Base-by-base conservation (phyloP, 2,797 vertebrate species). In the Geotrypetes seraphini region DNA sequence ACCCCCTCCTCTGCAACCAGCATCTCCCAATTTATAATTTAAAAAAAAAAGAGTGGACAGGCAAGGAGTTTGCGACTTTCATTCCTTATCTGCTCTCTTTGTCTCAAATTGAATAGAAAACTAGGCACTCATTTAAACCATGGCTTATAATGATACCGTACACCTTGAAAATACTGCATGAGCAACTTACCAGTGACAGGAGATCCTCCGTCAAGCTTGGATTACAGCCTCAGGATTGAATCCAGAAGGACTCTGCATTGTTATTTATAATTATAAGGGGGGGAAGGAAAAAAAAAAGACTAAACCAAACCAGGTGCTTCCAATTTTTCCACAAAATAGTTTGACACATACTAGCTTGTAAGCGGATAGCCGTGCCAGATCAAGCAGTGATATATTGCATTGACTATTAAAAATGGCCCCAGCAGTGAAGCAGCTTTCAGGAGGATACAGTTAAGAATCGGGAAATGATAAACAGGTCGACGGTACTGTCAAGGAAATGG, bases 271-370 rank as follows among this genome's bases (percentile, higher is more conserved):
- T 56, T 61, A 36, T 50, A 59, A 5, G 53, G 37, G 60, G 7
- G 56, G 50, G n/a, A n/a, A 0, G 4, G 61, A 47, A 53, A 64
- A n/a, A 0, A 4, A 61, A 47, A 53, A 64, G 50, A 36, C 59
- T 75, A 75, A 75, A 68, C 65, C 57, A 61, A 76, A 73, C 63
- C 67, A 71, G 68, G 66, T 72, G 73, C 66, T 43, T 46, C 15
- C 19, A 42, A 41, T 50, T 61, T 46, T 66, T 60, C 59, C 60
- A 69, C 52, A 60, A 25, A 47, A 55, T 42, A 55, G 40, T 43
- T 67, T 69, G 62, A 75, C 70, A 70, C 53, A 66, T 42, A 60
- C 49, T 60, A 57, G 57, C 64, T 61, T 69, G 65, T 60, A 64
- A 71, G 65, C 57, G 47, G 63, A 63, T 59, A 37, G 43, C 30